Conservation (phyloP, 2,797 vertebrate species). For the Myotis vivesi region DNA sequence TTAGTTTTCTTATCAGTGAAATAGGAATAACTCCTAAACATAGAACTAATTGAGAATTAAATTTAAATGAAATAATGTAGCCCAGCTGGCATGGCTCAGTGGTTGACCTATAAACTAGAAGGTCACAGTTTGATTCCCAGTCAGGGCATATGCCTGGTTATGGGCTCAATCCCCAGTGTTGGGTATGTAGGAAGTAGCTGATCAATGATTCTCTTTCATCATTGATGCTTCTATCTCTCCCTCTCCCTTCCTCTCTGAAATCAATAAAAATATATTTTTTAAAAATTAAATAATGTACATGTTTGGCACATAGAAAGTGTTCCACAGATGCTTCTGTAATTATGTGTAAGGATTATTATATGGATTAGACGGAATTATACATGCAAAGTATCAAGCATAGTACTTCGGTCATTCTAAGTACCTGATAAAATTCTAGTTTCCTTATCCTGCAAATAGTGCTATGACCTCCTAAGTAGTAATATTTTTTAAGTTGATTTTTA, state of each 20-base stretch:
- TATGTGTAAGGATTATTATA: background rate
- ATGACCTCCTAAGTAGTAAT: background rate
- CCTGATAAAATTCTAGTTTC: constrained; percentile 36
- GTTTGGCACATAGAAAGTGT: background rate
- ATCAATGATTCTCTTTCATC: no score
- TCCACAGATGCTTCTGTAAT: background rate
- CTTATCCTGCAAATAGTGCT: background rate
- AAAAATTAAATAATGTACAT: background rate
- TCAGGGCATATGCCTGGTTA: no score
- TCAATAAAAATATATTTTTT: no score
- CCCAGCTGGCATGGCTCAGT: no score
- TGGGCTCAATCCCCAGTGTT: no score
- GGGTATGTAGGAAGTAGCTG: no score
- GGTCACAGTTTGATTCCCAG: no score
- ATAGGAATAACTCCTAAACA: background rate
- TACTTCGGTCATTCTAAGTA: background rate
- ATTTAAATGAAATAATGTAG: constrained; percentile 16
- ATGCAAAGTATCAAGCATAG: background rate
- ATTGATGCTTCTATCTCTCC: no score
- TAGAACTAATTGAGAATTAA: constrained; percentile 19
- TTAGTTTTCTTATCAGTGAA: constrained; percentile 19
- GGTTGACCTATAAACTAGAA: no score
- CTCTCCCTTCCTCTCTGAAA: no score
- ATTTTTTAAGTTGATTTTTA: background rate
- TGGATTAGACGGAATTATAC: background rate